A percentile compares a stretch with the other conserved stretches of the same genome.
Conservation (phyloP, 2,888 invertebrate genomes). For the Lamellibrachia columna region DNA sequence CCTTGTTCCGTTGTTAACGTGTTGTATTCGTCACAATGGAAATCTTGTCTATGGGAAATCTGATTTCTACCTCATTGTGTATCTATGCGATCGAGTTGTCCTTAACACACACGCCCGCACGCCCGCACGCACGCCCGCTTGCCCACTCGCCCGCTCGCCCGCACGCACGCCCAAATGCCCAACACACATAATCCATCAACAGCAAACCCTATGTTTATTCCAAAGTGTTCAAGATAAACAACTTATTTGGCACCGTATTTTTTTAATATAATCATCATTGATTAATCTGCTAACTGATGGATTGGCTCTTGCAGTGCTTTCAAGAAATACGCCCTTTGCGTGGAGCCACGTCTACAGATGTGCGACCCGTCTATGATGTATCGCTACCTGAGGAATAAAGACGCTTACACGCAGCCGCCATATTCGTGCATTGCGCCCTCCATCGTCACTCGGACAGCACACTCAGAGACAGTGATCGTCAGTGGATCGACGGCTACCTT, state of each 20-base stretch:
- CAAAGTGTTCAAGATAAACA: background rate
- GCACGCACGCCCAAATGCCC: too few relatives aligned
- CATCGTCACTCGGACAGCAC: background rate
- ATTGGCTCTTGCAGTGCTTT: background rate
- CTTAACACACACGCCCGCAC: too few relatives aligned
- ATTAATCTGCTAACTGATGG: background rate
- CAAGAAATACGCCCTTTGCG: background rate
- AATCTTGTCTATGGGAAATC: background rate
- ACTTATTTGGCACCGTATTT: background rate
- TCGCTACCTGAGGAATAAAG: background rate
- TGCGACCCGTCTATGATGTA: background rate
- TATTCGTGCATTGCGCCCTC: background rate
- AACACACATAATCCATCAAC: background rate
- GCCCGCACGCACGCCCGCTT: too few relatives aligned
- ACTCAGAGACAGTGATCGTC: background rate
- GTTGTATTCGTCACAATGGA: background rate
- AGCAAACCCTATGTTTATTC: background rate
- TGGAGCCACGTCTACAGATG: background rate
- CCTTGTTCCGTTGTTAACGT: background rate
- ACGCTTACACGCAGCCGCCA: background rate
- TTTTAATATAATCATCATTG: background rate
- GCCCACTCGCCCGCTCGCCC: too few relatives aligned
- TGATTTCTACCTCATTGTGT: background rate
- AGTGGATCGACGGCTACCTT: background rate
- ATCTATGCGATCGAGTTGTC: background rate